Percentiles rank a stretch among this genome's conserved stretches.
Conservation (phyloP, 2,888 invertebrate species). For the Limnephilus rhombicus region DNA sequence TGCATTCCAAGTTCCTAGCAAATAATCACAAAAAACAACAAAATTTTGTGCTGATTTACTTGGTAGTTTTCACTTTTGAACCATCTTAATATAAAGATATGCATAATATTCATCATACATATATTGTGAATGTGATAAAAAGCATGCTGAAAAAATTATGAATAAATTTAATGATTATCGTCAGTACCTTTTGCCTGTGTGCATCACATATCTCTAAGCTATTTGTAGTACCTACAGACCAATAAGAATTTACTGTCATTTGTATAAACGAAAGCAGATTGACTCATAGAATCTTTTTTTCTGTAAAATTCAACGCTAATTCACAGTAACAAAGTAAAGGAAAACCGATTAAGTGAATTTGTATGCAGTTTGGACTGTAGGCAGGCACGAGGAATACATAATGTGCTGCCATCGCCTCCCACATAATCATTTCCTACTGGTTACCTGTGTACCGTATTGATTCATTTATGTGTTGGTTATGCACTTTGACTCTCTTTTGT, state of each 20-base stretch:
- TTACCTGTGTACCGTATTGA: not conserved
- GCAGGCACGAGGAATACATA: not conserved
- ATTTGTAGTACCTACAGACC: not conserved
- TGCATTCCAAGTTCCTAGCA: too few species aligned
- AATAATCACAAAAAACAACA: too few species aligned
- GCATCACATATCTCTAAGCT: not conserved
- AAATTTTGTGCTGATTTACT: not conserved
- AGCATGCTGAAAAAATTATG: not conserved
- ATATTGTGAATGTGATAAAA: not conserved
- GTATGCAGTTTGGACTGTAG: not conserved
- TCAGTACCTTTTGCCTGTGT: not conserved
- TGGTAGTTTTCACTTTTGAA: not conserved
- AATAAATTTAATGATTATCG: not conserved
- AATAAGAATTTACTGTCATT: not conserved
- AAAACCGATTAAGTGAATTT: not conserved
- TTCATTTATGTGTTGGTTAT: not conserved
- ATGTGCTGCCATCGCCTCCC: not conserved
- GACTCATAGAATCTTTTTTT: not conserved
- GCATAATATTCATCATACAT: not conserved
- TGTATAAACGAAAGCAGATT: not conserved
- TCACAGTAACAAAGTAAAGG: not conserved
- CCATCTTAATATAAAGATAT: not conserved
- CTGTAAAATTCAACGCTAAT: not conserved
- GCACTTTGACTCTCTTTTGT: constrained; percentile 1
- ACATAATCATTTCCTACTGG: not conserved